A percentile compares a stretch with the other conserved stretches of the same genome.
Evolutionary conservation across 2,797 vertebrate genomes (phyloP).

Genomic region (Novumbra hubbsi): DNA sequence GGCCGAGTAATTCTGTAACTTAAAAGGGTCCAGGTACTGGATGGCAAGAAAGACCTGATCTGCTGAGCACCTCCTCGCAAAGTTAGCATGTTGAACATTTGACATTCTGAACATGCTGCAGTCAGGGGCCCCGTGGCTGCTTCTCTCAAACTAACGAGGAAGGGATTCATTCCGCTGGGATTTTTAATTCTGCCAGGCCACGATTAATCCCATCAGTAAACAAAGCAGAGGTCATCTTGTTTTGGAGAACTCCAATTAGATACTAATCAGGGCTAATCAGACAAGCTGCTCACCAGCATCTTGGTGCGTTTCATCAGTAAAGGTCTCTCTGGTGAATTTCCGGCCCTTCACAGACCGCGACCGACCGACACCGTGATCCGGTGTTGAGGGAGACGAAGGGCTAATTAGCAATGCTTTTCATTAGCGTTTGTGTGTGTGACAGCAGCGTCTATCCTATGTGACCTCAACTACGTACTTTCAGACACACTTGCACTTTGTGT

Average conservation of each 20-base stretch:
- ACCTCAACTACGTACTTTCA: slow-evolving; percentile 28
- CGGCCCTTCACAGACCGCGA: slow-evolving; percentile 56
- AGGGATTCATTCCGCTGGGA: slow-evolving; percentile 67
- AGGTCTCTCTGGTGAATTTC: slow-evolving; percentile 62
- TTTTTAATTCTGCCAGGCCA: slow-evolving; percentile 73
- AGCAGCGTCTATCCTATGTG: neutral
- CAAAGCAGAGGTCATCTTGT: slow-evolving; percentile 82
- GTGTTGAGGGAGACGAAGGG: slow-evolving; percentile 61
- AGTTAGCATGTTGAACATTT: slow-evolving; percentile 23
- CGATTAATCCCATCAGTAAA: slow-evolving; percentile 81
- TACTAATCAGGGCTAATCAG: slow-evolving; percentile 78
- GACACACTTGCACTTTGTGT: neutral
- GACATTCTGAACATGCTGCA: slow-evolving; percentile 31
- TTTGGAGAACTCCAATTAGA: slow-evolving; percentile 82
- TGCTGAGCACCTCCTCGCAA: neutral
- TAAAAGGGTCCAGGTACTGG: slow-evolving; percentile 24
- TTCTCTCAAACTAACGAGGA: slow-evolving; percentile 64
- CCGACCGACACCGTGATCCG: slow-evolving; percentile 68
- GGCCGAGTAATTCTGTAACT: slow-evolving; percentile 8
- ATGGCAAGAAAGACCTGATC: neutral
- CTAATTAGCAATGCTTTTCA: slow-evolving; percentile 68
- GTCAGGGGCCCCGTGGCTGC: slow-evolving; percentile 16
- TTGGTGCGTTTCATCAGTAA: slow-evolving; percentile 63
- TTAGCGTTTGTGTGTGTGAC: slow-evolving; percentile 42
- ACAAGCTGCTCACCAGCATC: slow-evolving; percentile 74